Evolutionary conservation across 2,797 vertebrate genomes (phyloP), one percentile per base, ranked within the genome.

Genomic region (Leuciscus waleckii): DNA sequence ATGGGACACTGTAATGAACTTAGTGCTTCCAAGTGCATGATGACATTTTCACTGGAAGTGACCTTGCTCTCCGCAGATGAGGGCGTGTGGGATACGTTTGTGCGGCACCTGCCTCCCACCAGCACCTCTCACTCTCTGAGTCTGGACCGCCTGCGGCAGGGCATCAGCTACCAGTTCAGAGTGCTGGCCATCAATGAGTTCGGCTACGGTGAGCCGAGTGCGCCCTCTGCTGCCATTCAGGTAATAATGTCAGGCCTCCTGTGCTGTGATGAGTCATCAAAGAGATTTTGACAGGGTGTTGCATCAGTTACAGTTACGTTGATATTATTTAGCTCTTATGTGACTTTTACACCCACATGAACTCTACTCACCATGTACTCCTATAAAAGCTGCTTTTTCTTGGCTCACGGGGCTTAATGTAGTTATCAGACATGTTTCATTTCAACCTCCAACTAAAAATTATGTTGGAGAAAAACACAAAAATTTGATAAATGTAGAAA

Each of bases 131-230:
- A 97, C 85, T 95, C 96, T 0, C 93, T 98, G 67, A 92, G 95
- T 23, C 94, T 98, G 93, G 97, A 97, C 88, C 94, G 95, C 41
- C 96, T 99, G 85, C 95, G 95, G 82, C 96, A 96, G 1, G 98
- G 97, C 0, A 96, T 99, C 93, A 97, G 96, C 90, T 99, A 99
- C 0, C 97, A 98, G 92, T 99, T 99, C 92, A 96, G 98, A 82
- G 97, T 99, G 89, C 96, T 98, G 43, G 98, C 97, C 0, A 91
- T 97, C 90, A 99, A 99, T 68, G 94, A 94, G 85, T 94, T 94
- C 56, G 98, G 98, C 92, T 98, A 98, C 0, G 98, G 98, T 88
- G 97, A 98, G 41, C 97, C 98, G 56, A 99, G 98, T 81, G 89
- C 92, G 82, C 97, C 98, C 51, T 97, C 98, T 71, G 91, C 93